Evolutionary conservation across 1,140 invertebrate species (phyloP).

Genomic region (Dolichoris vasculosae): DNA sequence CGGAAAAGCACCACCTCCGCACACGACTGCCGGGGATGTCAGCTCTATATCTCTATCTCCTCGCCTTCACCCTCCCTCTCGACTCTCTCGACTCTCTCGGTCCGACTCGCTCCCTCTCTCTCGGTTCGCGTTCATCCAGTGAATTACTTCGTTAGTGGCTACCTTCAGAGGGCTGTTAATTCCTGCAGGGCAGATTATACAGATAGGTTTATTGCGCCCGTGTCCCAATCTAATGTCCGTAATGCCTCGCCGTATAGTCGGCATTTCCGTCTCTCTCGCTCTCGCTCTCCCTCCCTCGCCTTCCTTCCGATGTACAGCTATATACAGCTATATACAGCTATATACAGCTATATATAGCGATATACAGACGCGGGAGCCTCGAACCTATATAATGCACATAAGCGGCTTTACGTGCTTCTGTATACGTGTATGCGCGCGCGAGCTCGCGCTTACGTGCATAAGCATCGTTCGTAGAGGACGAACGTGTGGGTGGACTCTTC

Average conservation of each 20-base stretch:
- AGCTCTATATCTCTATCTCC: neutral
- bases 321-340: no score
- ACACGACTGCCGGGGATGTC: neutral
- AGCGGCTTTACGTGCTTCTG: conserved; percentile 39
- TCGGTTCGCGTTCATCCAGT: conserved; percentile 72
- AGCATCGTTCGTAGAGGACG: neutral
- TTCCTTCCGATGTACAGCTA: neutral
- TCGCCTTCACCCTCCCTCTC: conserved; percentile 13
- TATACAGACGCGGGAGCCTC: neutral
- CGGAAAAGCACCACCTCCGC: neutral
- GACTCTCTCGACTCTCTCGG: conserved; percentile 14
- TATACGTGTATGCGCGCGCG: conserved; percentile 2
- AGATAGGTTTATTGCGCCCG: conserved; percentile 76
- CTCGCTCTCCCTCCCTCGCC: conserved; percentile 42
- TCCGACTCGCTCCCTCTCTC: conserved; percentile 50
- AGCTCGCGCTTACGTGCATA: neutral
- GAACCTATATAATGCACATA: conserved; percentile 50
- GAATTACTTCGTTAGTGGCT: conserved; percentile 77
- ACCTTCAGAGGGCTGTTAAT: conserved; percentile 76
- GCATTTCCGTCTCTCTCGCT: conserved; percentile 42
- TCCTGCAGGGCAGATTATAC: conserved; percentile 76
- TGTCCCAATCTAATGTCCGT: conserved; percentile 76
- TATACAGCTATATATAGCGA: no score
- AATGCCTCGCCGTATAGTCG: conserved; percentile 66
- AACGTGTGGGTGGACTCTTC: neutral